Percentiles rank a stretch among this genome's conserved stretches.
Evolutionary conservation across 1,140 invertebrate species (phyloP).

Genomic region (Orchestia grillus): DNA sequence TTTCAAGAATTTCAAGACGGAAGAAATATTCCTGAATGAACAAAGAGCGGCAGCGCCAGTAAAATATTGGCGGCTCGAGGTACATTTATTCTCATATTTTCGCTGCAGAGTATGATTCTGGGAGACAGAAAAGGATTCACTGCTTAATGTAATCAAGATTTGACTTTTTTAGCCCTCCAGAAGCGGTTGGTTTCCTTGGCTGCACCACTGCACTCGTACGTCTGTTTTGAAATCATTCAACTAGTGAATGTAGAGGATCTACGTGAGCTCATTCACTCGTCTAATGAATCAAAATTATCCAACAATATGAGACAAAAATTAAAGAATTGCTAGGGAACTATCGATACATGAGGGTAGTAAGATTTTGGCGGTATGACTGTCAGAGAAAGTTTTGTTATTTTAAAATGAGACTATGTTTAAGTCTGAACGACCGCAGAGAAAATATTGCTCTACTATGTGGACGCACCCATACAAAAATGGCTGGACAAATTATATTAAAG

Average conservation of each 20-base stretch:
- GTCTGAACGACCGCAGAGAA: no score
- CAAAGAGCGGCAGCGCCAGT: neutral
- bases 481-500: no score
- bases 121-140: neutral
- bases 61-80: neutral
- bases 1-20: neutral
- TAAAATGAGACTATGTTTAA: no score
- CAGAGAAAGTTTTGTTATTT: no score
- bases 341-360: no score
- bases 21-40: neutral
- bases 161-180: neutral
- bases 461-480: no score
- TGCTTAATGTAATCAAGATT: neutral
- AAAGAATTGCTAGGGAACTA: neutral
- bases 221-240: neutral
- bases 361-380: no score
- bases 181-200: neutral
- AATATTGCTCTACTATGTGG: no score
- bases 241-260: neutral
- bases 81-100: neutral
- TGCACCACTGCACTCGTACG: neutral
- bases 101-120: neutral
- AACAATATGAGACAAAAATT: neutral
- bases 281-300: neutral
- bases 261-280: neutral